Evolutionary conservation across 2,888 invertebrate species (phyloP), one percentile per base, ranked within the genome.

Genomic region (Tribolium freemani): DNA sequence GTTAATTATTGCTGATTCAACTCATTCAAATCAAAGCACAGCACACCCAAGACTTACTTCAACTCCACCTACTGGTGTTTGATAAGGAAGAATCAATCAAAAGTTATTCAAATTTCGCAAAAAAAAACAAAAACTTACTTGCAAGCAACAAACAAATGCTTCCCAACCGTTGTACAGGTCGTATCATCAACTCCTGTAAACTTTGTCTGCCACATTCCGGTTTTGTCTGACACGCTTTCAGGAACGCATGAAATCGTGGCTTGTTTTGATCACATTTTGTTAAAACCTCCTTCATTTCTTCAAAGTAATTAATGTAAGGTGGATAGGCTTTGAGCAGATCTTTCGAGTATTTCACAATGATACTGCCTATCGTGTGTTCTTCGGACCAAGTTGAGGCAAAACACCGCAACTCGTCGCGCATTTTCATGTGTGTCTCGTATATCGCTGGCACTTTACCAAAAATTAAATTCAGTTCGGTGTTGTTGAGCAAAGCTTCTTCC

Each of bases 271-370:
- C 97, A 89, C 97, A 98, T 84, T 93, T 92, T 82, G 92, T 90
- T 84, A 99, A 90, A 89, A 95, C 95, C 84, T 97, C 96, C 87
- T 97, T 97, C 87, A 97, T 96, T 86, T 96, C 95, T 87, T 99
- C 98, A 87, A 98, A 98, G 88, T 96, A 98, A 88, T 99, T 99
- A 67, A 99, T 95, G 88, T 97, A 99, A 13, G 98, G 97, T 74
- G 98, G 98, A 88, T 99, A 99, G 0, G 97, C 96, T 87, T 96
- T 97, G 78, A 94, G 91, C 84, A 99, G 89, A 83, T 95, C 96
- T 66, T 94, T 93, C 64, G 95, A 93, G 88, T 95, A 95, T 85
- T 93, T 93, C 6, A 81, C 80, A 21, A 98, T 94, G 79, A 98
- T 93, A 83, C 94, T 92, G 5, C 98, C 98, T 61, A 87, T 83